phyloP scores from a whole-genome alignment of 1,140 invertebrate genomes.

The Nixonia krombeini region DNA sequence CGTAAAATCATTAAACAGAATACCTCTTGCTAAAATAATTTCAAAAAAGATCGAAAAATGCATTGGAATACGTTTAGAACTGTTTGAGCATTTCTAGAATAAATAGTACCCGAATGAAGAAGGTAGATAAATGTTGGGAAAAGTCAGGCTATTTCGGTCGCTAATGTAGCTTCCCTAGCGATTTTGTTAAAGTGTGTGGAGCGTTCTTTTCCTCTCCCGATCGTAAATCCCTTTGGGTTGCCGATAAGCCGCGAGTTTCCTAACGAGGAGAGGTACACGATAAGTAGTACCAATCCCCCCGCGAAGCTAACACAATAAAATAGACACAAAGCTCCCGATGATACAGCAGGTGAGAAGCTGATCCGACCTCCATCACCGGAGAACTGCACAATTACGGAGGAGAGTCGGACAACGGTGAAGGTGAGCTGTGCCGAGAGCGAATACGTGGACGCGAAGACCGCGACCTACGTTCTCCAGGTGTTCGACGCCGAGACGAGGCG shows the following conservation, averaged over 20 bases:
- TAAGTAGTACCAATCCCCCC: neutral
- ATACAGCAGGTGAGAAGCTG: conserved; percentile 64
- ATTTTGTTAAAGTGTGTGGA: neutral
- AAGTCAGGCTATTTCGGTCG: too few species aligned
- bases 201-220: neutral
- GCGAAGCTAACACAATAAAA: conserved; percentile 20
- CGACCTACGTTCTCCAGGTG: conserved; percentile 73
- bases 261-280: neutral
- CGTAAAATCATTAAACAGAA: neutral
- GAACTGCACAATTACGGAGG: conserved; percentile 71
- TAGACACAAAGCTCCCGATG: conserved; percentile 44
- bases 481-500: conserved; percentile 72
- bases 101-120: too few species aligned
- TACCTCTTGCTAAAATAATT: neutral
- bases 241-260: neutral
- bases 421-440: conserved; percentile 70
- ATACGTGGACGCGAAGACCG: conserved; percentile 60
- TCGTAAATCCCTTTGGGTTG: neutral
- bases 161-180: neutral
- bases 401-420: conserved; percentile 67
- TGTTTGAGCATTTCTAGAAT: too few species aligned
- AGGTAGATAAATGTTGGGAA: too few species aligned
- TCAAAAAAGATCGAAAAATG: neutral
- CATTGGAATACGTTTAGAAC: too few species aligned
- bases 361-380: conserved; percentile 63